phyloP scores from a whole-genome alignment of 2,113 vertebrate genomes.

The Amblyopsis rosae region DNA sequence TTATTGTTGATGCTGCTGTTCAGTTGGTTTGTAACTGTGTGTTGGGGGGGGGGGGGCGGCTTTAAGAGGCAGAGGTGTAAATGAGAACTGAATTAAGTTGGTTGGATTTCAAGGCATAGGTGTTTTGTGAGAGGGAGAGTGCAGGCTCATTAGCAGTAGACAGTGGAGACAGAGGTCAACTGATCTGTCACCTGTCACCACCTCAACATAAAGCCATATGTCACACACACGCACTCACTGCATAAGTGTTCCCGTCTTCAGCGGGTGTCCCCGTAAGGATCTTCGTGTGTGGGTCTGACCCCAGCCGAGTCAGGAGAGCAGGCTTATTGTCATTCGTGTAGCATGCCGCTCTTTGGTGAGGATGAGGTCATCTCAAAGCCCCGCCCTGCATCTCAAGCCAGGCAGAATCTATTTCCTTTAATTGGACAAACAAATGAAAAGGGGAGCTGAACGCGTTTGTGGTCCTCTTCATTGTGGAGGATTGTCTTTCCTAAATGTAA shows the following conservation, averaged over 20 bases:
- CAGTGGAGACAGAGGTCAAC: constrained; percentile 46
- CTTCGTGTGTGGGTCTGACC: not conserved
- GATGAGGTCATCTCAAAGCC: constrained; percentile 55
- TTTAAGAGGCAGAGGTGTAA: constrained; percentile 5
- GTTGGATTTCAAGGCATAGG: not conserved
- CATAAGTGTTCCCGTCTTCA: not conserved
- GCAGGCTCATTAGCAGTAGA: constrained; percentile 49
- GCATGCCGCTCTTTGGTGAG: constrained; percentile 28
- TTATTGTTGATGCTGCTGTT: constrained; percentile 2
- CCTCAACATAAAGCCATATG: constrained; percentile 48
- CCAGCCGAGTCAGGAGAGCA: constrained; percentile 6
- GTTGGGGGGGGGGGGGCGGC: not conserved
- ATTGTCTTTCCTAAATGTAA: constrained; percentile 16
- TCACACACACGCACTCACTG: constrained; percentile 24
- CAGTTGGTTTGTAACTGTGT: not conserved
- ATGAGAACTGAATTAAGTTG: not conserved
- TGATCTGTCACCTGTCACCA: constrained; percentile 56
- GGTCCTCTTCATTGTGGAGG: constrained; percentile 9
- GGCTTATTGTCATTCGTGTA: constrained; percentile 57
- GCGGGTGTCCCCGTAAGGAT: not conserved
- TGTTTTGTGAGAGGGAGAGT: not conserved
- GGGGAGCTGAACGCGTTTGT: constrained; percentile 28
- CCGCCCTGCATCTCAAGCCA: constrained; percentile 59
- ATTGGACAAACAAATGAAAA: constrained; percentile 65
- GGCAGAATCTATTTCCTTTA: constrained; percentile 72